Conservation (phyloP, 2,797 vertebrate genomes). For the Pseudopleuronectes americanus region DNA sequence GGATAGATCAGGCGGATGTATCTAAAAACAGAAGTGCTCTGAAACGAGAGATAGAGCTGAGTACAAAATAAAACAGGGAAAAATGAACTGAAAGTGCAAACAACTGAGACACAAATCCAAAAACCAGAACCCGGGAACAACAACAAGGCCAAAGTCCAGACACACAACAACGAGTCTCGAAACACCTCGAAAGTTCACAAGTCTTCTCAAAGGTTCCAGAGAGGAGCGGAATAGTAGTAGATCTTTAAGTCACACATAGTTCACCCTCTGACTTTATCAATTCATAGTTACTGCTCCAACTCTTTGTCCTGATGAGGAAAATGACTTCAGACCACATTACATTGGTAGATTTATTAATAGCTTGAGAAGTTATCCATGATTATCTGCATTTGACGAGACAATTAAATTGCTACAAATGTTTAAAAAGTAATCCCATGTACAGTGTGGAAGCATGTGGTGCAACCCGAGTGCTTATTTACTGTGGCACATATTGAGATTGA, state of each 20-base stretch:
- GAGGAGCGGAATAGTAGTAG: too few species aligned
- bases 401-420: slow-evolving; percentile 38
- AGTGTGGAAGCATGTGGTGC: slow-evolving; percentile 28
- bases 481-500: slow-evolving; percentile 61
- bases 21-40: too few species aligned
- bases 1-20: too few species aligned
- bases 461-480: slow-evolving; percentile 43
- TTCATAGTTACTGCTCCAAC: background rate
- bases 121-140: too few species aligned
- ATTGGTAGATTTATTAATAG: slow-evolving; percentile 12
- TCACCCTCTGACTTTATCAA: background rate
- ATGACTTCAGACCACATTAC: slow-evolving; percentile 15
- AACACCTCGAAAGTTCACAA: too few species aligned
- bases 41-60: too few species aligned
- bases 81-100: too few species aligned
- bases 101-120: too few species aligned
- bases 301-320: slow-evolving; percentile 9
- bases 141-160: too few species aligned
- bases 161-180: too few species aligned
- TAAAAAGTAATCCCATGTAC: slow-evolving; percentile 9
- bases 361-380: slow-evolving; percentile 35
- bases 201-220: too few species aligned
- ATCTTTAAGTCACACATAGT: background rate
- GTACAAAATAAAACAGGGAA: too few species aligned
- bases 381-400: slow-evolving; percentile 32